A percentile compares a stretch with the other conserved stretches of the same genome.
These are phyloP conservation scores for Drosophila pseudotalamancana DNA, from an alignment of 2,888 invertebrate species.

Conservation along the genomic window DNA sequence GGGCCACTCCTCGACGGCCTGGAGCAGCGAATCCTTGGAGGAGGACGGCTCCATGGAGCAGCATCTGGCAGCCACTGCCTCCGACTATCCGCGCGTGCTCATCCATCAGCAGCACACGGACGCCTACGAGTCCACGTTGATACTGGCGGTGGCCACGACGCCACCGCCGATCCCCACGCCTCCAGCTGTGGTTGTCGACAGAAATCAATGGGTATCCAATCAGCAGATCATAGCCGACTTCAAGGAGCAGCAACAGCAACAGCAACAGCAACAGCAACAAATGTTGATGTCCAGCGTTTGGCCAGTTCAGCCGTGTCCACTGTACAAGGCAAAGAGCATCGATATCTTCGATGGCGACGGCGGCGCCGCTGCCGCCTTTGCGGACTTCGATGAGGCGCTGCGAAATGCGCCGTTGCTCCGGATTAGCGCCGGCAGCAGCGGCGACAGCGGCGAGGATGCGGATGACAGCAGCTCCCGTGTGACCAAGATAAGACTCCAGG, in stretches of 20 bases:
- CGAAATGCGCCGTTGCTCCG: constrained; percentile 79
- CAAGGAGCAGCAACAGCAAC: constrained; percentile 46
- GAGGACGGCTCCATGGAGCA: constrained; percentile 33
- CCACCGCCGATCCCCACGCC: constrained; percentile 43
- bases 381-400: constrained; percentile 82
- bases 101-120: constrained; percentile 82
- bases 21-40: constrained; percentile 78
- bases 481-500: constrained; percentile 46
- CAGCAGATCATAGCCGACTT: constrained; percentile 68
- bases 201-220: constrained; percentile 71
- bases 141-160: constrained; percentile 79
- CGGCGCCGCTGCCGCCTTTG: constrained; percentile 71
- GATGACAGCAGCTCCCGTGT: constrained; percentile 53
- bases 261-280: too few relatives aligned
- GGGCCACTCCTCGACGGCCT: constrained; percentile 53
- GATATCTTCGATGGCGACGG: constrained; percentile 81
- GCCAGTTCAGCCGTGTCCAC: constrained; percentile 52
- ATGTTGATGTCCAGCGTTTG: constrained; percentile 25
- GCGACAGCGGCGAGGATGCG: constrained; percentile 63
- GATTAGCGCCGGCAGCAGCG: constrained; percentile 58
- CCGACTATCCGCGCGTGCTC: constrained; percentile 77
- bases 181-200: not conserved
- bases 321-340: constrained; percentile 81
- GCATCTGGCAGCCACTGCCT: constrained; percentile 16
- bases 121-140: constrained; percentile 80